Base-by-base conservation (phyloP, 2,797 vertebrate species). In the Lagodon rhomboides region DNA sequence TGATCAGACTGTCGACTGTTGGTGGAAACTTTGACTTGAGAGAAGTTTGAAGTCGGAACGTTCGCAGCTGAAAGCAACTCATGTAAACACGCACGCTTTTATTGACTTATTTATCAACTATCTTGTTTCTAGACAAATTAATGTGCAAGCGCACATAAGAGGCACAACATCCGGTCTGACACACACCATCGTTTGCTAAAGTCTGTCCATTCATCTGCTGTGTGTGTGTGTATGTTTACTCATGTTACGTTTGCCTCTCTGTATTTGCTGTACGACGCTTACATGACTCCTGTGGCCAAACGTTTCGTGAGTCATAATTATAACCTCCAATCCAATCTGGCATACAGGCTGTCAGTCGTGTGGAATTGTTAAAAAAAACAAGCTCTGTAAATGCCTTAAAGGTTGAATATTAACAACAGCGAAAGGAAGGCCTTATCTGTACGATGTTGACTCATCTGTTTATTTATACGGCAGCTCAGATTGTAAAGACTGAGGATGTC, bases 401-500 rank as follows among this genome's bases (percentile, higher is more conserved):
- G 88, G 88, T 90, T 88, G 85, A 87, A 89, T 81, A 87, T 78
- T 79, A 72, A 77, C 67, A 63, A 73, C 80, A 73, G 51, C n/a
- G 7, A 38, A 38, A 38, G 10, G 38, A 38, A 46, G 68, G 66
- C 51, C 44, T 23, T 66, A 76, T 86, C 73, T 71, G 73, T 34
- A 63, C 41, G 58, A 38, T 51, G 71, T 84, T 71, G 84, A 90
- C 84, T 85, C 78, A 77, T 87, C 56, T 75, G 60, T 85, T 90
- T 89, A 87, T 92, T 92, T 88, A 80, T 83, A 80, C 77, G 67
- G 72, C 43, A 1, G 75, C 79, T 84, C 53, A 5, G 77, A 79
- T 73, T 61, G 82, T 86, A 76, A 83, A 89, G 76, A 85, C 63
- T 1, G 46, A 84, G 74, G 69, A 77, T 22, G 64, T 85, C 83